Percentiles rank a stretch among this genome's conserved stretches.
phyloP scores from a whole-genome alignment of 2,888 invertebrate genomes.

The Mimumesa dahlbomi region DNA sequence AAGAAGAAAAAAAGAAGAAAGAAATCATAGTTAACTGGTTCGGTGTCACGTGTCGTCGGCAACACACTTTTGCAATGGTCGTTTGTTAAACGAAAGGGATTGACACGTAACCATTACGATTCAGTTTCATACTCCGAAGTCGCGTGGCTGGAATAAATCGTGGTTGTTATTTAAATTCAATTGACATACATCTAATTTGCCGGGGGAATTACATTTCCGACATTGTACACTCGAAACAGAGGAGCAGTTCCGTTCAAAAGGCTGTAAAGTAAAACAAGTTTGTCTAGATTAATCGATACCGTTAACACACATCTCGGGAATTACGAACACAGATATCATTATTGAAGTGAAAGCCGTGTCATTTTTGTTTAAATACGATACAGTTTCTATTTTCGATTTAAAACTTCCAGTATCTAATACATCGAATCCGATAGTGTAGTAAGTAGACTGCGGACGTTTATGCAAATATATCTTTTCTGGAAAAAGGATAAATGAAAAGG shows the following conservation, averaged over 20 bases:
- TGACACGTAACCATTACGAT: neutral
- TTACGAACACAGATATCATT: neutral
- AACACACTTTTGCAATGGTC: neutral
- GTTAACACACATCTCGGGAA: neutral
- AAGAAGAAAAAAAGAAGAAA: too few relatives aligned
- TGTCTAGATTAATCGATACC: neutral
- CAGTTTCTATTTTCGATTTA: too few relatives aligned
- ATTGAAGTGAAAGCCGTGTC: neutral
- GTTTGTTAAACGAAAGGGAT: too few relatives aligned
- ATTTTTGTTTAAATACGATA: too few relatives aligned
- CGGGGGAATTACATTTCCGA: neutral
- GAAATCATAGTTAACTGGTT: too few relatives aligned
- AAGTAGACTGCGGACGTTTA: too few relatives aligned
- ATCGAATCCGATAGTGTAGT: too few relatives aligned
- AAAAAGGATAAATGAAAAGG: too few relatives aligned
- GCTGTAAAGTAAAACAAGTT: neutral
- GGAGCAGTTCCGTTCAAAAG: neutral
- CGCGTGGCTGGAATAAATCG: neutral
- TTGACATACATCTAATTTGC: neutral
- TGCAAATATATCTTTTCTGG: too few relatives aligned
- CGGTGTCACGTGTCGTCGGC: neutral
- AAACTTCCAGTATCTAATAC: too few relatives aligned
- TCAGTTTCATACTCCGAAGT: neutral
- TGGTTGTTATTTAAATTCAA: neutral
- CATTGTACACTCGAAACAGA: neutral